These are phyloP conservation scores for Cuniculus paca DNA, from an alignment of 2,797 vertebrate species.

Conservation along the genomic window DNA sequence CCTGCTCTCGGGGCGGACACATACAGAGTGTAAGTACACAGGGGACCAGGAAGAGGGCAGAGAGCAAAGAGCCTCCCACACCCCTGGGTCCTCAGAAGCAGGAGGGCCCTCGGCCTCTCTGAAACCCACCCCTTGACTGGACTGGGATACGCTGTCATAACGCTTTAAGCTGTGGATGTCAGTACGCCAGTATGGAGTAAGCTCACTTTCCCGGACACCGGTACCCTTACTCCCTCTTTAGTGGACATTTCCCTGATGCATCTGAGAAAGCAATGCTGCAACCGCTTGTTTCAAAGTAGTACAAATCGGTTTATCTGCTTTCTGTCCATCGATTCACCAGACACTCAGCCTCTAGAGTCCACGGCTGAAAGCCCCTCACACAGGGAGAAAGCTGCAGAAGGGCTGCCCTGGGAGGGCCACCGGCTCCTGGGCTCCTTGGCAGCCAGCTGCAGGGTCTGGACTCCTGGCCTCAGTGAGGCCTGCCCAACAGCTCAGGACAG, in stretches of 20 bases:
- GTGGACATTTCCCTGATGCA: background rate
- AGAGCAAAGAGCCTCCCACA: background rate
- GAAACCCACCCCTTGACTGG: background rate
- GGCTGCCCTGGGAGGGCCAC: background rate
- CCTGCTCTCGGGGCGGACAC: background rate
- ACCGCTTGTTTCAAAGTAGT: background rate
- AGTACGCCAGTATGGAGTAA: background rate
- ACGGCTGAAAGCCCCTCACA: background rate
- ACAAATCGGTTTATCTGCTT: background rate
- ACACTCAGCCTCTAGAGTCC: background rate
- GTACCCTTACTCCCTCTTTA: background rate
- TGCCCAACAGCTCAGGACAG: background rate
- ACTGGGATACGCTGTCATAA: background rate
- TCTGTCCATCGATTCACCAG: background rate
- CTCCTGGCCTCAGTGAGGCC: background rate
- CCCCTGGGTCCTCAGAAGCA: background rate
- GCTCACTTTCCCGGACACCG: background rate
- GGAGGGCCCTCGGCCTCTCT: background rate
- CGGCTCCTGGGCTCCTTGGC: rapidly evolving
- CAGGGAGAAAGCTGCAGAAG: background rate
- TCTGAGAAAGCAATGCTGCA: background rate
- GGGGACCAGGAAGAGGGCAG: rapidly evolving
- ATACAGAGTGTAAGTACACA: rapidly evolving
- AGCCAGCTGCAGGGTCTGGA: background rate
- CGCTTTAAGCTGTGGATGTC: background rate